Conservation (phyloP, 2,113 vertebrate genomes). For the Cynopterus brachyotis region DNA sequence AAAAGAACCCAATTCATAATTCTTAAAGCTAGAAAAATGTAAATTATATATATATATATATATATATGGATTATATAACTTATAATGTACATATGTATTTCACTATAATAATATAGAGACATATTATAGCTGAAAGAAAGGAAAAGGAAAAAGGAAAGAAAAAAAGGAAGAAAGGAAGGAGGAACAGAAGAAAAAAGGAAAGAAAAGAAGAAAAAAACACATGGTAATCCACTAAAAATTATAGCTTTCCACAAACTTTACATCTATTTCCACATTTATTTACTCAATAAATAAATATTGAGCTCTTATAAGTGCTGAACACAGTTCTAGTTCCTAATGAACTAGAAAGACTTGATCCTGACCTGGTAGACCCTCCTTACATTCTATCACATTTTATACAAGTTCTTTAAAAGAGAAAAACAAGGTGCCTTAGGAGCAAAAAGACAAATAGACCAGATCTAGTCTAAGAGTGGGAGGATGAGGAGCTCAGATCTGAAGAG, state of each 20-base stretch:
- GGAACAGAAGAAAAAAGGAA: no score
- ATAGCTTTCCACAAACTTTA: neutral
- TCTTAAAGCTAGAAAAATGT: neutral
- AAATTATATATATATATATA: no score
- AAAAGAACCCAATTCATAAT: neutral
- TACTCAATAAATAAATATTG: neutral
- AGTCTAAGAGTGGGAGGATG: no score
- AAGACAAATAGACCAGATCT: neutral
- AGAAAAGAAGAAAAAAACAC: neutral
- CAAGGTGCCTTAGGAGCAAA: neutral
- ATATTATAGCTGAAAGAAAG: neutral
- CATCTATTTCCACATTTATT: neutral
- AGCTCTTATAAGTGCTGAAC: neutral
- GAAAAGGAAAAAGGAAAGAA: no score
- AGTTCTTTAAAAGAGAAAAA: neutral
- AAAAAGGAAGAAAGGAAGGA: no score
- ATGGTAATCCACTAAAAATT: neutral
- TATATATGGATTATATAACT: neutral
- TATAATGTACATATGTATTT: neutral
- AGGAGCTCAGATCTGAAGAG: neutral
- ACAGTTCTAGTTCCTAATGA: neutral
- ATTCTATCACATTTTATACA: neutral
- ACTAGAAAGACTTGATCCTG: neutral
- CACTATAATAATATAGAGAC: neutral
- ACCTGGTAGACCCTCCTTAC: neutral